phyloP scores from a whole-genome alignment of 2,797 vertebrate species.

The Lepilemur septentrionalis region DNA sequence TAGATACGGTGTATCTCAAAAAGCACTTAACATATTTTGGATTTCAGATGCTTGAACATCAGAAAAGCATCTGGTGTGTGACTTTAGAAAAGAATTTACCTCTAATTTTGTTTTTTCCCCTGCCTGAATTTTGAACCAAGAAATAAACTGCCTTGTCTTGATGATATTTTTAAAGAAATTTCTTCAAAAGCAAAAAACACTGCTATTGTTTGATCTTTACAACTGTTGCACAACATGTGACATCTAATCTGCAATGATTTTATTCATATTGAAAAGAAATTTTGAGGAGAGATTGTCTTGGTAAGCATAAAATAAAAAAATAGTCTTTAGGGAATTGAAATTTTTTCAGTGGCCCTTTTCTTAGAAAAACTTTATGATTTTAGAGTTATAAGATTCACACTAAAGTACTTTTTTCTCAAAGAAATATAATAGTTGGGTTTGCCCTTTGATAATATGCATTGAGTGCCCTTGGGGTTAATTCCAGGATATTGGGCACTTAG shows the following conservation, averaged over 20 bases:
- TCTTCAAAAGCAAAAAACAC: neutral
- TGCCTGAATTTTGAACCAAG: slow-evolving; percentile 32
- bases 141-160: neutral
- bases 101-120: slow-evolving; percentile 6
- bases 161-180: neutral
- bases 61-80: neutral
- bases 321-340: slow-evolving; percentile 8
- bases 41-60: slow-evolving; percentile 1
- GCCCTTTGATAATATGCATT: neutral
- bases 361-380: slow-evolving; percentile 17
- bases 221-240: neutral
- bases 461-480: slow-evolving; percentile 2
- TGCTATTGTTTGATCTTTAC: slow-evolving; percentile 1
- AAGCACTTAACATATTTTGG: neutral
- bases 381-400: neutral
- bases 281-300: neutral
- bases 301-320: slow-evolving; percentile 2
- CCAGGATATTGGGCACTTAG: neutral
- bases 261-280: slow-evolving; percentile 28
- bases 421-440: neutral
- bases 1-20: neutral
- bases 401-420: slow-evolving; percentile 11
- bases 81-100: neutral
- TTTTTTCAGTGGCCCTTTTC: slow-evolving; percentile 10
- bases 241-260: slow-evolving; percentile 14